Evolutionary conservation across 2,113 vertebrate species (phyloP).

Genomic region (Prinia subflava): DNA sequence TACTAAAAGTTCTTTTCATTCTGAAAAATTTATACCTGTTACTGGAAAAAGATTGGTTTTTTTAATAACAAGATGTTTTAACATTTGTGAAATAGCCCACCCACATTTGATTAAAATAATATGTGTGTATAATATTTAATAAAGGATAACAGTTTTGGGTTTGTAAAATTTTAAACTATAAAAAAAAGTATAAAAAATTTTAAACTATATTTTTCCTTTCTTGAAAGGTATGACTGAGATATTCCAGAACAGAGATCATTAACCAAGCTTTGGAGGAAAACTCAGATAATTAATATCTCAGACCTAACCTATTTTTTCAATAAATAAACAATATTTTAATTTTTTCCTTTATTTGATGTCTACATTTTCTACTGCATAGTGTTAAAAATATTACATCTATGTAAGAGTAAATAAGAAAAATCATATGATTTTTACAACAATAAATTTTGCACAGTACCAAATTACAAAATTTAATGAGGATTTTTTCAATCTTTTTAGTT

Average conservation of each 20-base stretch:
- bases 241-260: background rate
- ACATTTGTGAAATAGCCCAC: background rate
- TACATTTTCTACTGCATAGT: background rate
- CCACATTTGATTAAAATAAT: background rate
- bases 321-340: background rate
- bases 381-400: background rate
- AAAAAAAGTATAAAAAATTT: background rate
- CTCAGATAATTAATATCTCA: background rate
- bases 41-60: background rate
- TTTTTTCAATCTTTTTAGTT: background rate
- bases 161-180: background rate
- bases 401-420: background rate
- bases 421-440: fast-evolving
- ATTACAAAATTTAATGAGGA: background rate
- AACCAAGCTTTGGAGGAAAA: background rate
- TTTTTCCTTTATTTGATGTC: background rate
- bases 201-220: background rate
- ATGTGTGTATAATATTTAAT: background rate
- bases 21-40: background rate
- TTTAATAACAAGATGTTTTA: background rate
- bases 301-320: background rate
- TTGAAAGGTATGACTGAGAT: background rate
- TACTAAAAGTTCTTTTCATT: background rate
- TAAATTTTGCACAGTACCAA: background rate
- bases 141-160: fast-evolving